These are phyloP conservation scores for Loris lydekkerianus DNA, from an alignment of 2,797 vertebrate species.

Conservation along the genomic window DNA sequence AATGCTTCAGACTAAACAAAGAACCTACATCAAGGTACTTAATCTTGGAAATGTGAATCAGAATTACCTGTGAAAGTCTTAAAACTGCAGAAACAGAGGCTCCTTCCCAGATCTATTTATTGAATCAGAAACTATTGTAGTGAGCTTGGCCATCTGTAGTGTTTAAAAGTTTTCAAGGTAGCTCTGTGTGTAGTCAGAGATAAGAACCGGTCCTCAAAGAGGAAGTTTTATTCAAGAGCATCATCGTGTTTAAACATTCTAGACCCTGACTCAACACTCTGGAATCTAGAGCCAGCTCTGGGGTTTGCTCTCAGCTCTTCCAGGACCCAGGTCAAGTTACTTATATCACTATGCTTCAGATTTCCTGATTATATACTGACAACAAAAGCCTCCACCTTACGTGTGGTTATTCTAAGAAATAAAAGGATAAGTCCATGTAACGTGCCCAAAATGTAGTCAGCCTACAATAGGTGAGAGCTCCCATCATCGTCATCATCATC, in stretches of 20 bases:
- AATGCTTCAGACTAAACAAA: not conserved
- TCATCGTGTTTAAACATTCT: not conserved
- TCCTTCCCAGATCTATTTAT: not conserved
- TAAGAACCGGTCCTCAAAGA: not conserved
- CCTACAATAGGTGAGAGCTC: not conserved
- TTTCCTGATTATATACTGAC: not conserved
- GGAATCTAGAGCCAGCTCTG: not conserved
- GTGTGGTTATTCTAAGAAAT: not conserved
- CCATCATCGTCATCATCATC: not conserved
- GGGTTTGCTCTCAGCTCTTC: not conserved
- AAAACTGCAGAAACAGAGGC: not conserved
- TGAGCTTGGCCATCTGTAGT: not conserved
- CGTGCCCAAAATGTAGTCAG: not conserved
- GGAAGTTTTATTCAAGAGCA: not conserved
- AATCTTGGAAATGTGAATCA: not conserved
- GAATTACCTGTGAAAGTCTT: not conserved
- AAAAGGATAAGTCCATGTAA: not conserved
- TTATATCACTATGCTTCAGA: not conserved
- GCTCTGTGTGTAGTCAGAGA: not conserved
- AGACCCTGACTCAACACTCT: not conserved
- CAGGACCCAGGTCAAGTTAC: not conserved
- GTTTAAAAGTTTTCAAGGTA: not conserved
- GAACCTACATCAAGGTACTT: not conserved
- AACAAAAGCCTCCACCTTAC: not conserved
- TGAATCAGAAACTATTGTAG: not conserved